Evolutionary conservation across 2,797 vertebrate species (phyloP).

Genomic region (Iguana delicatissima): DNA sequence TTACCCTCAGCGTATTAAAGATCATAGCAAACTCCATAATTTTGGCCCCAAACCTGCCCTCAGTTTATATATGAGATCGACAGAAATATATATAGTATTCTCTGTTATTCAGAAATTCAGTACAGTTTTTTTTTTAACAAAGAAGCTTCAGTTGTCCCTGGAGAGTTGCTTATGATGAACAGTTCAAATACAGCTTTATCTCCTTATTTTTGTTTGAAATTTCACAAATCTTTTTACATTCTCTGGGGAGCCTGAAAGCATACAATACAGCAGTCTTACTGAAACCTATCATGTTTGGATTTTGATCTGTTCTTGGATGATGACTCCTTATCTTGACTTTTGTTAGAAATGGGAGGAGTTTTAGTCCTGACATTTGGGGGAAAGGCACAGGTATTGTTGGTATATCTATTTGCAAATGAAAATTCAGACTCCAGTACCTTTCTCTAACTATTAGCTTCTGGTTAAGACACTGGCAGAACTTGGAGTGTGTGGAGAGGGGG

Average conservation of each 20-base stretch:
- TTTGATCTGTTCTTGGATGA: background rate
- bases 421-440: background rate
- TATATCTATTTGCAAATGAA: background rate
- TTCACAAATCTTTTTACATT: background rate
- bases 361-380: background rate
- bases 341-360: background rate
- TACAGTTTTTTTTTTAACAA: background rate
- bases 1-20: no score
- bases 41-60: no score
- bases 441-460: background rate
- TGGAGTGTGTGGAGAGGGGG: no score
- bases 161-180: background rate
- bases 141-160: background rate
- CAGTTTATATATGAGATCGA: no score
- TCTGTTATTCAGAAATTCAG: background rate
- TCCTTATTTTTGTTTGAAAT: background rate
- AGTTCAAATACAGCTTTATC: background rate
- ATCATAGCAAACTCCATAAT: no score
- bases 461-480: background rate
- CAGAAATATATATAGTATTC: no score
- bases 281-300: background rate
- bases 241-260: background rate
- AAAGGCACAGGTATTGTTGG: background rate
- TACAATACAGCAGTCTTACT: background rate
- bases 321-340: background rate